These are phyloP conservation scores for Vollenhovia emeryi DNA, from an alignment of 1,140 invertebrate species.

Conservation along the genomic window DNA sequence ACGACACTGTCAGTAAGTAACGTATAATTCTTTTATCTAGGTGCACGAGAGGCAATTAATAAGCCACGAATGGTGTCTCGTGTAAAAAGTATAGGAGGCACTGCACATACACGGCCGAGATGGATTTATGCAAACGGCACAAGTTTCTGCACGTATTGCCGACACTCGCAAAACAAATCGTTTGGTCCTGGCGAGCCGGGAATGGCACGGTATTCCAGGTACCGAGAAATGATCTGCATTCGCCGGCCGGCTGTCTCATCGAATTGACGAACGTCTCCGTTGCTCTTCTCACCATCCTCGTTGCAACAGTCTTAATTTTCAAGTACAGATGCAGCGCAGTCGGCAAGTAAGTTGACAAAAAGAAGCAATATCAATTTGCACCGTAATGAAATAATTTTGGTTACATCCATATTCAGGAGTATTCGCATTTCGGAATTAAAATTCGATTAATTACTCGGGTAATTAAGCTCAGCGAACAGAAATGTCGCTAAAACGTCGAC, in stretches of 20 bases:
- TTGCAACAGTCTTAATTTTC: conserved; percentile 55
- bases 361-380: not conserved
- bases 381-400: not conserved
- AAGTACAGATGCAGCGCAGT: conserved; percentile 62
- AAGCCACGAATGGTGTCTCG: not conserved
- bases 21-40: conserved; percentile 5
- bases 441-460: not conserved
- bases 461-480: not conserved
- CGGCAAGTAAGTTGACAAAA: conserved; percentile 67
- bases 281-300: conserved; percentile 58
- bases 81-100: not conserved
- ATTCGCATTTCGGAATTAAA: not conserved
- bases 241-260: conserved; percentile 68
- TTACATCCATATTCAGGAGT: not conserved
- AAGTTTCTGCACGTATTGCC: conserved; percentile 67
- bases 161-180: conserved; percentile 59
- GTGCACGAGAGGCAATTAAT: not conserved
- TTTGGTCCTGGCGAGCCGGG: conserved; percentile 71
- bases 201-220: conserved; percentile 72
- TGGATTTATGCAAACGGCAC: conserved; percentile 71
- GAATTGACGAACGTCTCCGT: conserved; percentile 72
- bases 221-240: conserved; percentile 48
- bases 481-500: not conserved
- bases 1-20: not conserved
- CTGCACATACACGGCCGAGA: conserved; percentile 15